Evolutionary conservation across 2,888 invertebrate species (phyloP).

Genomic region (Argyra leucocephala): DNA sequence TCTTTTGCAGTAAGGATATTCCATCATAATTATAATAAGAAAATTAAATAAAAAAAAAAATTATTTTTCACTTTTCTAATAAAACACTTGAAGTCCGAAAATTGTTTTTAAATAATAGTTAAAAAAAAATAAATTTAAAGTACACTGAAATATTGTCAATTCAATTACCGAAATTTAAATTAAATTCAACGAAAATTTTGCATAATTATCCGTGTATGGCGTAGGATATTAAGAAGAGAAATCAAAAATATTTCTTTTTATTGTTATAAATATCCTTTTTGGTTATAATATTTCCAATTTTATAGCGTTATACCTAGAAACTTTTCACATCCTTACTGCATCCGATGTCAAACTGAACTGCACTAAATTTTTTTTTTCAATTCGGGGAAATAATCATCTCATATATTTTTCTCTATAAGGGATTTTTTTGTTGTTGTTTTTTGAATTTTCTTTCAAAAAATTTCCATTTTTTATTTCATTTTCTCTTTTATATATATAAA

Average conservation of each 20-base stretch:
- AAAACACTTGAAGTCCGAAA: too few species aligned
- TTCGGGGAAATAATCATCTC: not conserved
- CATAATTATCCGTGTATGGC: not conserved
- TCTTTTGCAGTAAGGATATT: not conserved
- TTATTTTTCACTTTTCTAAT: not conserved
- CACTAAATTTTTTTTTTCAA: conserved; percentile 21
- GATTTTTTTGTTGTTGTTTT: not conserved
- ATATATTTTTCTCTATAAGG: not conserved
- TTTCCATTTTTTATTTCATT: not conserved
- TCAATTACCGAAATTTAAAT: too few species aligned
- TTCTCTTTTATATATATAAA: not conserved
- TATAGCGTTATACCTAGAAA: not conserved
- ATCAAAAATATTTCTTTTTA: not conserved
- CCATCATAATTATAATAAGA: not conserved
- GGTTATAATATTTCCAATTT: not conserved
- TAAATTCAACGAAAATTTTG: not conserved
- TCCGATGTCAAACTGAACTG: conserved; percentile 44
- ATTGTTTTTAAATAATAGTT: not conserved
- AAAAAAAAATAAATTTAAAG: too few species aligned
- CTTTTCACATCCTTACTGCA: conserved; percentile 36
- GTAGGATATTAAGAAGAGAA: not conserved
- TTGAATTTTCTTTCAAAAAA: not conserved
- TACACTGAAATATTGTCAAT: too few species aligned
- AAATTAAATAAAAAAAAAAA: not conserved
- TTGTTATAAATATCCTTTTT: too few species aligned